Conservation (phyloP, 2,113 vertebrate species). For the Tachuris rubrigastra region DNA sequence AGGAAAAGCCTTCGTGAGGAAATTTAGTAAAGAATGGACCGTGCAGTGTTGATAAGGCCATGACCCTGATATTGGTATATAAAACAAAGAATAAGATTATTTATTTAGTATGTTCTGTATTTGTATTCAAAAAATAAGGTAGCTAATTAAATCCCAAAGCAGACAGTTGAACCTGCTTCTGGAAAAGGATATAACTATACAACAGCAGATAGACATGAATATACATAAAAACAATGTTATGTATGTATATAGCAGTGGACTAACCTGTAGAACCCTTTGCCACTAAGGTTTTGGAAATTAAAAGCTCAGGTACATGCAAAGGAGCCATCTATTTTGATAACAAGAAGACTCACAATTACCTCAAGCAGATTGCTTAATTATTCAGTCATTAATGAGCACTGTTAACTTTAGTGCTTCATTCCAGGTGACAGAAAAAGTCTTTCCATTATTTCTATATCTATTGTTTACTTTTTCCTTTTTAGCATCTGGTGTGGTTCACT, state of each 20-base stretch:
- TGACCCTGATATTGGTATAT: not conserved
- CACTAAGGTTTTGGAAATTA: not conserved
- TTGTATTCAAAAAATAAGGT: not conserved
- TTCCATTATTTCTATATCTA: not conserved
- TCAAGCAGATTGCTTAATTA: not conserved
- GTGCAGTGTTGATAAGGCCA: not conserved
- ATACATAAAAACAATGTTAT: not conserved
- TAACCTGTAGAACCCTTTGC: not conserved
- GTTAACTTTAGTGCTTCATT: not conserved
- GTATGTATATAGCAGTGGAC: not conserved
- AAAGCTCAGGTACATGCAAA: not conserved
- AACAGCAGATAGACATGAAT: not conserved
- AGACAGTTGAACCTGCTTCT: not conserved
- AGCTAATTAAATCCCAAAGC: not conserved
- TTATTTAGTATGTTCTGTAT: not conserved
- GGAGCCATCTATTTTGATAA: not conserved
- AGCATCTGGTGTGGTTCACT: not conserved
- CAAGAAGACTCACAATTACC: not conserved
- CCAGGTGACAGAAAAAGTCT: not conserved
- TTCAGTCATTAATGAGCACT: not conserved
- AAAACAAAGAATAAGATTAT: not conserved
- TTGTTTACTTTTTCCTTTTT: not conserved
- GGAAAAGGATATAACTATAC: not conserved
- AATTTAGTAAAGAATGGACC: not conserved
- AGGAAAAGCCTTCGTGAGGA: not conserved